Evolutionary conservation across 2,113 vertebrate species (phyloP), one percentile per base, ranked within the genome.

Genomic region (Silurus meridionalis): DNA sequence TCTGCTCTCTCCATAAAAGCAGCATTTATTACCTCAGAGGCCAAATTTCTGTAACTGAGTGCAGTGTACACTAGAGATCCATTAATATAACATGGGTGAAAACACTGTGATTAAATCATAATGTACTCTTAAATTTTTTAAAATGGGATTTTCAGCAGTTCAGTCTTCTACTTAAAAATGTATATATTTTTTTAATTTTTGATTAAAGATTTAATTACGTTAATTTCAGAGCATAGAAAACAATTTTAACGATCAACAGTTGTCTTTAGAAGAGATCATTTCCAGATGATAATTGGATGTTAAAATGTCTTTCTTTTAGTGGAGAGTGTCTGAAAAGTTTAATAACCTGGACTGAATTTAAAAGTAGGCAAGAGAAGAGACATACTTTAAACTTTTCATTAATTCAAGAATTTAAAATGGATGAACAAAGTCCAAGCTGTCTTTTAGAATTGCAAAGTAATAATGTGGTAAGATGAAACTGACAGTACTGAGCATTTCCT

Each of bases 31-130:
- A 83, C 84, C 46, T 85, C 64, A 60, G 78, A 28, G 25, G 78
- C 37, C 61, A 82, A 15, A 25, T 71, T 69, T 74, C 55, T 61
- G 88, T 79, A 83, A 77, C 25, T 85, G 66, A 86, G 37, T 58
- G 52, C 64, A 81, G 17, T 67, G 75, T 79, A 60, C 75, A 67
- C 74, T 66, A 23, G 81, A 86, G 81, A 86, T 80, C 55, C 75
- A 80, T 86, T 71, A 72, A 83, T 87, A 80, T 89, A 75, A 83
- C 55, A 85, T 67, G 28, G 48, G 37, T 72, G 86, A 87, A 82
- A 86, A 87, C 72, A 85, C 50, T 61, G 50, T 52, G 75, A 83
- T 88, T 72, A 66, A 57, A 83, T 74, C 67, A 58, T 71, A 64
- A 63, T n/a, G 67, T 55, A 84, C 67, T 64, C 63, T 69, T 61